A percentile compares a stretch with the other conserved stretches of the same genome.
These are phyloP conservation scores for Hylaeus anthracinus DNA, from an alignment of 1,140 invertebrate genomes.

Conservation along the genomic window DNA sequence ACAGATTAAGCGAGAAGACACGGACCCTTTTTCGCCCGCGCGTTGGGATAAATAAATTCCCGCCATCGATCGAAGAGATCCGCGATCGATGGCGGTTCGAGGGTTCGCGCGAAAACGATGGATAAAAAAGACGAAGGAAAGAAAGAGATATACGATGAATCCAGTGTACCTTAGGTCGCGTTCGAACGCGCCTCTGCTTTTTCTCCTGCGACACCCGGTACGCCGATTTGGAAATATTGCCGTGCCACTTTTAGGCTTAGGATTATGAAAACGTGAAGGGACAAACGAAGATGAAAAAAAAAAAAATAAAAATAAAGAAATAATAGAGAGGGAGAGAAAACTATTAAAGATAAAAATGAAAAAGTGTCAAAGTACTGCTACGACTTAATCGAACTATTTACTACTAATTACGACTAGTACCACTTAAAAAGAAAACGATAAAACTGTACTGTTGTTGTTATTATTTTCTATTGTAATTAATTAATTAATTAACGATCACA, in stretches of 20 bases:
- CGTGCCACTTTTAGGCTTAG: constrained; percentile 66
- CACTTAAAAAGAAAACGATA: constrained; percentile 54
- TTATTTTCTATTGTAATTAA: constrained; percentile 62
- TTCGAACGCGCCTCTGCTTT: constrained; percentile 45
- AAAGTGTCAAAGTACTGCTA: constrained; percentile 76
- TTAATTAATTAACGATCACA: constrained; percentile 58
- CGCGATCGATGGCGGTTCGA: not conserved
- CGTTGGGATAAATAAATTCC: not conserved
- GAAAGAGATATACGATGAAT: constrained; percentile 26
- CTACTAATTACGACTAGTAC: constrained; percentile 66
- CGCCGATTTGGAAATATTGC: constrained; percentile 73
- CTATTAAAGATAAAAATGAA: constrained; percentile 58
- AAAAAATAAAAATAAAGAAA: constrained; percentile 30
- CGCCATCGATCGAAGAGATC: not conserved
- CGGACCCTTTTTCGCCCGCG: constrained; percentile 8
- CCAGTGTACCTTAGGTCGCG: constrained; percentile 55
- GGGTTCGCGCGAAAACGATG: not conserved
- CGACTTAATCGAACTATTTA: constrained; percentile 69
- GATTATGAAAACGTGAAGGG: constrained; percentile 17
- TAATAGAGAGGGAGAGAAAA: constrained; percentile 50
- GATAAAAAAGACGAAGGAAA: not conserved
- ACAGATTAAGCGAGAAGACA: constrained; percentile 18
- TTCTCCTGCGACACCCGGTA: constrained; percentile 21
- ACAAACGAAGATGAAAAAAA: constrained; percentile 12
- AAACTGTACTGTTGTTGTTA: constrained; percentile 56